Evolutionary conservation across 1,140 invertebrate species (phyloP).

Genomic region (Varroa destructor): DNA sequence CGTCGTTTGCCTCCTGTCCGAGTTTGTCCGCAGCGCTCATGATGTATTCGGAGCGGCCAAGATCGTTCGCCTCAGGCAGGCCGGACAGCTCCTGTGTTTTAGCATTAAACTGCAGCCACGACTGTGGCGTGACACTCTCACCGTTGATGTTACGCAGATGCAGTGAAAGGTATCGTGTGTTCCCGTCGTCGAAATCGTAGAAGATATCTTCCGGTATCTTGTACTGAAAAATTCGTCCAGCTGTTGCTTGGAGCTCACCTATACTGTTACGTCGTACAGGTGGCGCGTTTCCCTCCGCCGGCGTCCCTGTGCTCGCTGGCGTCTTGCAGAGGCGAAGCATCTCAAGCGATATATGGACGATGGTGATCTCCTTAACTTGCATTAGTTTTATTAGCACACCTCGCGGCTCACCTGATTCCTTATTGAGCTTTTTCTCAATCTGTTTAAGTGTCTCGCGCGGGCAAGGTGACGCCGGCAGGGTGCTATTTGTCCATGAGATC

Average conservation of each 20-base stretch:
- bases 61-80: constrained; percentile 54
- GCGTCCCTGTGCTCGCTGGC: constrained; percentile 32
- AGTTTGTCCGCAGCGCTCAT: constrained; percentile 54
- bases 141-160: constrained; percentile 51
- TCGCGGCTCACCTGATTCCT: constrained; percentile 34
- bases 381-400: constrained; percentile 34
- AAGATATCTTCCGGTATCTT: constrained; percentile 70
- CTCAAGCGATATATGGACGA: constrained; percentile 35
- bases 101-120: constrained; percentile 76
- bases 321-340: constrained; percentile 35
- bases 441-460: constrained; percentile 45
- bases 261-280: constrained; percentile 67
- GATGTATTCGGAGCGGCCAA: constrained; percentile 59
- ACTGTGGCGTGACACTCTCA: constrained; percentile 53
- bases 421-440: constrained; percentile 45
- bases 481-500: constrained; percentile 70
- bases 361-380: constrained; percentile 35
- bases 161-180: constrained; percentile 56
- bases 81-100: constrained; percentile 80
- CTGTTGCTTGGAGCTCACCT: constrained; percentile 62
- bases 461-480: constrained; percentile 49
- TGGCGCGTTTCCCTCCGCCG: constrained; percentile 47
- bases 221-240: constrained; percentile 60
- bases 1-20: constrained; percentile 57
- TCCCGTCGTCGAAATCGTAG: constrained; percentile 70